phyloP scores from a whole-genome alignment of 1,140 invertebrate genomes.

The Odontomachus brunneus region DNA sequence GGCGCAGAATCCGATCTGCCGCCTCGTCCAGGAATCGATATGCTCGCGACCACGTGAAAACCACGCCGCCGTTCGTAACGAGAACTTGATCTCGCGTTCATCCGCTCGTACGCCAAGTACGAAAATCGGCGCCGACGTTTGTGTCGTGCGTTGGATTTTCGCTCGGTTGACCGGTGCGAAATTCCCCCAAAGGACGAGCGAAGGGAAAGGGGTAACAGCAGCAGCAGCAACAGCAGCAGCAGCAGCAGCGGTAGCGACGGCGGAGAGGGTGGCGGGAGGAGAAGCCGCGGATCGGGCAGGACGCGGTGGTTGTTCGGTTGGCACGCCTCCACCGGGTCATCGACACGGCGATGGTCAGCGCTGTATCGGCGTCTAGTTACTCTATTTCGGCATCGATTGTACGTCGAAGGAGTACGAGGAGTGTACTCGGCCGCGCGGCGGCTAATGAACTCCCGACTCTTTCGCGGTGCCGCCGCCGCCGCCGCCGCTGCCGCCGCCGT shows the following conservation, averaged over 20 bases:
- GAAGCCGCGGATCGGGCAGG: conserved; percentile 33
- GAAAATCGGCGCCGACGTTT: neutral
- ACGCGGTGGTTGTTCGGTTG: conserved; percentile 49
- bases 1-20: conserved; percentile 81
- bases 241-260: neutral
- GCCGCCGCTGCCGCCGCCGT: too few species aligned
- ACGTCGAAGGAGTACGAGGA: conserved; percentile 50
- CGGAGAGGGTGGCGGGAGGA: too few species aligned
- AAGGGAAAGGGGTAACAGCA: neutral
- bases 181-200: neutral
- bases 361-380: conserved; percentile 61
- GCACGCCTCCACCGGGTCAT: conserved; percentile 60
- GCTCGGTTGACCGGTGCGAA: neutral
- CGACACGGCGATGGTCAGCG: conserved; percentile 58
- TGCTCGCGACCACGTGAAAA: conserved; percentile 81
- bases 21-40: conserved; percentile 79
- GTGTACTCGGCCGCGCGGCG: neutral
- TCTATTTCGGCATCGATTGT: conserved; percentile 62
- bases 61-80: conserved; percentile 69
- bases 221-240: too few species aligned
- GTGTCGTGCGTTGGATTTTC: neutral
- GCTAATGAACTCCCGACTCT: conserved; percentile 51
- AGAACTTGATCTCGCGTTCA: neutral
- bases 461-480: neutral
- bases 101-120: neutral